phyloP scores from a whole-genome alignment of 1,140 invertebrate species.

The Brachionus angularis region DNA sequence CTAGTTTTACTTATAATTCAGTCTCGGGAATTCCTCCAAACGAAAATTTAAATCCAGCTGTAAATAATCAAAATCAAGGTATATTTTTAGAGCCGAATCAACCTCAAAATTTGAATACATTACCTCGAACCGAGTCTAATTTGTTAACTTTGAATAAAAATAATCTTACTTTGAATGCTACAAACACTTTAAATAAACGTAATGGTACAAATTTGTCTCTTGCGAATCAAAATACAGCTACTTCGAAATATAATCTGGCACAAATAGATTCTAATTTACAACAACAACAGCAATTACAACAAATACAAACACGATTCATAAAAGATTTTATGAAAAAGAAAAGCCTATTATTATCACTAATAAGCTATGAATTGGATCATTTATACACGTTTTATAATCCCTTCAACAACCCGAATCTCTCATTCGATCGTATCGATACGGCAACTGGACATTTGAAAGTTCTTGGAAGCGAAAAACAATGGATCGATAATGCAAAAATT shows the following conservation, averaged over 20 bases:
- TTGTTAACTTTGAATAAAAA: slow-evolving; percentile 40
- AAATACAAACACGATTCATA: slow-evolving; percentile 55
- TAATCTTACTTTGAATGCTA: too few species aligned
- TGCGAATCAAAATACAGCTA: neutral
- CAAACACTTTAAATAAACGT: neutral
- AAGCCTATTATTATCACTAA: slow-evolving; percentile 83
- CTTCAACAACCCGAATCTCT: slow-evolving; percentile 68
- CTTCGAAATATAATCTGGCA: slow-evolving; percentile 4
- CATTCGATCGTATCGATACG: slow-evolving; percentile 73
- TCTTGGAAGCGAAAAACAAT: slow-evolving; percentile 62
- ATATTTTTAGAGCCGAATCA: slow-evolving; percentile 10
- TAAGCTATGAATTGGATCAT: slow-evolving; percentile 88
- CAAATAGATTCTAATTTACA: slow-evolving; percentile 17
- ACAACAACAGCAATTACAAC: slow-evolving; percentile 1
- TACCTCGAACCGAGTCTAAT: slow-evolving; percentile 1
- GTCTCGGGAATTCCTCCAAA: slow-evolving; percentile 3
- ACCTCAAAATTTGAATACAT: neutral
- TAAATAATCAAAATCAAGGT: neutral
- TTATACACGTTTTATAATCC: slow-evolving; percentile 93
- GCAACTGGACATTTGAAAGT: slow-evolving; percentile 64
- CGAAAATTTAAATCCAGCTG: neutral
- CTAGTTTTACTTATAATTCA: slow-evolving; percentile 27
- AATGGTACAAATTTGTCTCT: neutral
- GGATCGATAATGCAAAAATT: slow-evolving; percentile 78
- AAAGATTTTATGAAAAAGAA: slow-evolving; percentile 91